Base-by-base conservation (phyloP, 1,140 invertebrate genomes). In the Phymorhynchus buccinoides region DNA sequence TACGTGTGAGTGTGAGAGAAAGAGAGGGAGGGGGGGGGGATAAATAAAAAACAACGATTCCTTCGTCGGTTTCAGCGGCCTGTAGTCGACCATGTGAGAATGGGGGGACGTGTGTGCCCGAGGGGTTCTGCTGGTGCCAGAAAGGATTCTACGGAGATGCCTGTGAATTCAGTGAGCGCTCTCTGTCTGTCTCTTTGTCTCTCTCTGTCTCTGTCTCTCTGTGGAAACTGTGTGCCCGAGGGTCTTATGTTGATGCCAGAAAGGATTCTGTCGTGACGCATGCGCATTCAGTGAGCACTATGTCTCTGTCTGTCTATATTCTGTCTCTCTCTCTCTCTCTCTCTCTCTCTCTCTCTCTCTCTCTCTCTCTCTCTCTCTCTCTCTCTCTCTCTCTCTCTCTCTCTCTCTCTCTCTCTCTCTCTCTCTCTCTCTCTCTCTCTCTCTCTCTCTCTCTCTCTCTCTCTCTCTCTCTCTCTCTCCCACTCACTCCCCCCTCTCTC, bases 101-200 rank as follows among this genome's bases (percentile, higher is more conserved):
- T 79, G 91, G 91, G 14, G 91, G 91, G 1, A 88, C 88, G 12
- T 92, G 91, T 87, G 86, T 92, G 7, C 87, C 80, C 18, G 88
- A 88, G 41, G 90, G 89, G 66, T 88, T 89, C 80, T 92, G 91
- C 77, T 91, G 89, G 90, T 92, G 91, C 85, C 87, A 87, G 4
- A 86, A 81, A 22, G 90, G 90, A n/a, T 92, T 88, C 84, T 90
- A 89, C 77, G 91, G 90, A 37, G 89, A 91, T 48, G 89, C 89
- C 37, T 92, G 91, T 78, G 88, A 97, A 96, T 96, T 27, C 94
- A 95, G 90, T 98, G 96, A 92, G 91, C 95, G 37, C n/a, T 42
- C 30, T 80, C 1, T 84, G 9, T 52, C 7, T 30, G 1, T 66
- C n/a, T n/a, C n/a, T n/a, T n/a, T n/a, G n/a, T 18, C 18, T 27